These are phyloP conservation scores for Lysiphlebus fabarum DNA, from an alignment of 1,140 invertebrate genomes.

Conservation along the genomic window DNA sequence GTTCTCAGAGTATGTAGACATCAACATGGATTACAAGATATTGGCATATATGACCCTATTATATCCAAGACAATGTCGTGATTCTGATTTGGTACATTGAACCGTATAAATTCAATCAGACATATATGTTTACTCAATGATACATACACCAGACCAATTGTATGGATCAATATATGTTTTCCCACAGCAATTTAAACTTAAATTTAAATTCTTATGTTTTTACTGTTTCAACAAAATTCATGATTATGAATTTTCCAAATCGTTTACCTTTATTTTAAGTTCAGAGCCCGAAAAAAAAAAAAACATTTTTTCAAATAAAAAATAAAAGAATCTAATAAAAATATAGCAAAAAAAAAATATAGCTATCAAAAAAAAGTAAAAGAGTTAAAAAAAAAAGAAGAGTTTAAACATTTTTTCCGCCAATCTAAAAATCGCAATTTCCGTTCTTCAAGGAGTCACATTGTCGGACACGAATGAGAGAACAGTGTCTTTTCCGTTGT, in stretches of 20 bases:
- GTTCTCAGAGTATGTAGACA: too few relatives aligned
- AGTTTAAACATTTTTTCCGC: slow-evolving; percentile 4
- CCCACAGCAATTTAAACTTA: too few relatives aligned
- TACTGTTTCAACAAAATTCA: neutral
- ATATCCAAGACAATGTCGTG: too few relatives aligned
- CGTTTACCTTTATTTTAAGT: slow-evolving; percentile 3
- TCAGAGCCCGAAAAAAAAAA: neutral
- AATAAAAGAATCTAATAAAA: too few relatives aligned
- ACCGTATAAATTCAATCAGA: too few relatives aligned
- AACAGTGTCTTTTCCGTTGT: neutral
- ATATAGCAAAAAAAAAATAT: slow-evolving; percentile 1
- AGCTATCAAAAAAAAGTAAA: neutral
- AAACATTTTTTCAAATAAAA: neutral
- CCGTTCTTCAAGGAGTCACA: slow-evolving; percentile 18
- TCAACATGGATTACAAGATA: too few relatives aligned
- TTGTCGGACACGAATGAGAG: slow-evolving; percentile 1
- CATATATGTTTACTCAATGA: too few relatives aligned
- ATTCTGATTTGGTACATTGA: too few relatives aligned
- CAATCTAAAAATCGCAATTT: slow-evolving; percentile 25
- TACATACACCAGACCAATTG: too few relatives aligned
- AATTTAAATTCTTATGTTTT: too few relatives aligned
- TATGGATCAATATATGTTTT: too few relatives aligned
- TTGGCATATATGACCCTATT: too few relatives aligned
- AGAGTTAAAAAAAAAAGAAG: neutral
- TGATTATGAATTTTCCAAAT: slow-evolving; percentile 3